Percentiles rank a stretch among this genome's conserved stretches.
Conservation (phyloP, 2,797 vertebrate genomes). For the Brotula barbata region DNA sequence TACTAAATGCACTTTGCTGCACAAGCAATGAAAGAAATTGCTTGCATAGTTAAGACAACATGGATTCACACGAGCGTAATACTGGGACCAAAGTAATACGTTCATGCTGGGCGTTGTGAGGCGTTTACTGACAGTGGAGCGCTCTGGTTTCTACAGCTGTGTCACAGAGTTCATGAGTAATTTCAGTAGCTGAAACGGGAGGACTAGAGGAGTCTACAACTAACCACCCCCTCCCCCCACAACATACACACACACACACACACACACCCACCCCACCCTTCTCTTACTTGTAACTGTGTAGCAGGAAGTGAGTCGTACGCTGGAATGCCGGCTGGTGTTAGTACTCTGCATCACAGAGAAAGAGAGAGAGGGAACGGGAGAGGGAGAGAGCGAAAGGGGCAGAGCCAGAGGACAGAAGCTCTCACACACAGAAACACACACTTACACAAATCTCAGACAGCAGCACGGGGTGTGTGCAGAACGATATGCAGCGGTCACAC, state of each 20-base stretch:
- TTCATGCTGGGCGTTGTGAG: background rate
- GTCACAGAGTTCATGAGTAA: constrained; percentile 27
- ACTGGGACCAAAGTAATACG: background rate
- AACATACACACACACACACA: constrained; percentile 15
- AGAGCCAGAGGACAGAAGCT: constrained; percentile 51
- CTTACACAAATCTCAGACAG: constrained; percentile 43
- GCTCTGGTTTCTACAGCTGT: background rate
- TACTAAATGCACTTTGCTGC: too few relatives aligned
- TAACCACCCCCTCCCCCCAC: constrained; percentile 19
- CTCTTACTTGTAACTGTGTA: constrained; percentile 42
- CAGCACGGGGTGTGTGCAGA: constrained; percentile 38
- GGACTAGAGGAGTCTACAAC: constrained; percentile 29
- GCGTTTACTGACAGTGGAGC: background rate
- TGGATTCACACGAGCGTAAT: background rate
- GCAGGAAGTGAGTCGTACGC: constrained; percentile 75
- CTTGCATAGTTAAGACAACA: background rate
- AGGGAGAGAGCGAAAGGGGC: constrained; percentile 37
- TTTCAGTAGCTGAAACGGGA: background rate
- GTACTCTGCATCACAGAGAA: constrained; percentile 40
- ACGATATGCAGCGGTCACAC: constrained; percentile 58
- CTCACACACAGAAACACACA: constrained; percentile 22
- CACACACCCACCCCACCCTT: constrained; percentile 40
- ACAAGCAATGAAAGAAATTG: background rate
- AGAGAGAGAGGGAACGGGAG: constrained; percentile 29
- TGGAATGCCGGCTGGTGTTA: constrained; percentile 72